Evolutionary conservation across 2,113 vertebrate species (phyloP).

Genomic region (Vidua chalybeata): DNA sequence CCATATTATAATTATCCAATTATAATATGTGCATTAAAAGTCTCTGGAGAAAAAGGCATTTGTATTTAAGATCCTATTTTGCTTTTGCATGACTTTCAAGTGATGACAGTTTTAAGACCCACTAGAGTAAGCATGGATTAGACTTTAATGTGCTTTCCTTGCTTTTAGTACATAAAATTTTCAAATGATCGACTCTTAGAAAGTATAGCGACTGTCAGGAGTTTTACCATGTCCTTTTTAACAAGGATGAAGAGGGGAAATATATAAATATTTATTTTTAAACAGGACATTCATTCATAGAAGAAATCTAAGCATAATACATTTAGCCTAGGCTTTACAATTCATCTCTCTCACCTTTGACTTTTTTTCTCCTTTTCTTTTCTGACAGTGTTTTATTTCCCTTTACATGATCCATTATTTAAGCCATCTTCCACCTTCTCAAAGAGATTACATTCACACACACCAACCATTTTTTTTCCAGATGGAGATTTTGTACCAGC

Average conservation of each 20-base stretch:
- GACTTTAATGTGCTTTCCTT: background rate
- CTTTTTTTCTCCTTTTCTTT: background rate
- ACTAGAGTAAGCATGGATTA: background rate
- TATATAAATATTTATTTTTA: background rate
- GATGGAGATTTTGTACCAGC: background rate
- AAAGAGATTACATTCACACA: background rate
- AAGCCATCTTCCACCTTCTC: background rate
- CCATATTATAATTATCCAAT: background rate
- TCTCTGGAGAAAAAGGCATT: background rate
- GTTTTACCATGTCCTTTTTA: background rate
- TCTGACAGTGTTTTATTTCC: background rate
- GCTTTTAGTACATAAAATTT: constrained; percentile 21
- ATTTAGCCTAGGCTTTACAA: background rate
- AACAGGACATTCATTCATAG: background rate
- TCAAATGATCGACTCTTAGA: background rate
- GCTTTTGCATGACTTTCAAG: background rate
- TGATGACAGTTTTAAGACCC: constrained; percentile 19
- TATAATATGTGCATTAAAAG: background rate
- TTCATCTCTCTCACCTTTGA: background rate
- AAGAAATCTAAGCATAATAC: background rate
- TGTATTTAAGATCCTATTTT: background rate
- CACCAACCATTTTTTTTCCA: background rate
- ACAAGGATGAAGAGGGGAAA: background rate
- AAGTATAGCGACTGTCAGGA: background rate
- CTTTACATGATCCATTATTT: background rate